Evolutionary conservation across 2,113 vertebrate species (phyloP), one percentile per base, ranked within the genome.

Genomic region (Grammomys dolichurus): DNA sequence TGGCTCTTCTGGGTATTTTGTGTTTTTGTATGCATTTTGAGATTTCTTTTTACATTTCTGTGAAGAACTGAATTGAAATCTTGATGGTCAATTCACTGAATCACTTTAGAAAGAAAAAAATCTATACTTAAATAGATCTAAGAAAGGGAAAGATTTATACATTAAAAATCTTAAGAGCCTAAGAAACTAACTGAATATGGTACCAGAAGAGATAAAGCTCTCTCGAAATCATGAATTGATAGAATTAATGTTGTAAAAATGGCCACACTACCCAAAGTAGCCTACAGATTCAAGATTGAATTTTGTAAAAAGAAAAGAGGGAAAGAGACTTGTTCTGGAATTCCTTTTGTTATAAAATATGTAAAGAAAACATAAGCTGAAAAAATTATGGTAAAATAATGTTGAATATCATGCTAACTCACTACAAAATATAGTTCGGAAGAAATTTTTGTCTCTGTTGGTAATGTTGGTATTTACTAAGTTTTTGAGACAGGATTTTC

Each of bases 341-440:
- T 48, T 43, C 4, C 4, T 7, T 89, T 51, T 72, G 51, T 40
- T 67, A 5, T 56, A 73, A 91, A 90, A 89, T 92, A 16, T 31
- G 36, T 60, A 93, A 88, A 94, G 7, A 16, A 56, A 20, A 78
- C 14, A 75, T n/a, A 1, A 73, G 8, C 82, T 72, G 6, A 63
- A 48, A 48, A 93, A 9, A 13, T 14, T 56, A 36, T 70, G 14
- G 10, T 17, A 96, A 96, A 89, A 89, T 20, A 84, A 40, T 91
- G 46, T 94, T 56, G 48, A 16, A 1, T 81, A 22, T 58, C 13
- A 77, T 5, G 78, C 13, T 76, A 75, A 11, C 40, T 78, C 73
- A 87, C 31, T 87, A 51, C 20, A 72, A 95, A 95, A 85, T 69
- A 56, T 46, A 92, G 78, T 63, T 78, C 36, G 65, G 46, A 56